Conservation (phyloP, 2,888 invertebrate species). For the Ormyrus pomaceus region DNA sequence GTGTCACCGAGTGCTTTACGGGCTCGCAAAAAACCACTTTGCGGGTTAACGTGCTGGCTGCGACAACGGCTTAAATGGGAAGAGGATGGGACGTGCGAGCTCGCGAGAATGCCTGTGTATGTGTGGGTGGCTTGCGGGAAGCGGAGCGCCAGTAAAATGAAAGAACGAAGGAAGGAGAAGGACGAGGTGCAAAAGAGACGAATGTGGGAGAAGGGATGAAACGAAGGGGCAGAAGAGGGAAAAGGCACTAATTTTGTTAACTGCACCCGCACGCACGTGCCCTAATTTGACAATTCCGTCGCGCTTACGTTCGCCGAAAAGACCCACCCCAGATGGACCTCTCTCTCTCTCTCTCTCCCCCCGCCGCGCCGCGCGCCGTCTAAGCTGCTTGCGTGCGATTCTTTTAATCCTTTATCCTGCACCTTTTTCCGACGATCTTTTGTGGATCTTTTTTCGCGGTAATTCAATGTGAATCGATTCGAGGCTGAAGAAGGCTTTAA, state of each 20-base stretch:
- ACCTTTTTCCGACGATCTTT: background rate
- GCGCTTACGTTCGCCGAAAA: conserved; percentile 52
- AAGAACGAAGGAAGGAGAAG: conserved; percentile 47
- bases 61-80: background rate
- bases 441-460: background rate
- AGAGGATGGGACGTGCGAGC: background rate
- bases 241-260: conserved; percentile 51
- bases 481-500: background rate
- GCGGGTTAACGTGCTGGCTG: conserved; percentile 32
- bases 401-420: conserved; percentile 30
- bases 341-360: background rate
- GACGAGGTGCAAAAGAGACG: conserved; percentile 53
- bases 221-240: conserved; percentile 13
- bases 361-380: background rate
- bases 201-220: conserved; percentile 22
- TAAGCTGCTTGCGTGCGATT: conserved; percentile 34
- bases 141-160: conserved; percentile 26
- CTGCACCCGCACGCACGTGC: conserved; percentile 30
- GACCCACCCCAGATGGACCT: conserved; percentile 10
- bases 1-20: conserved; percentile 34
- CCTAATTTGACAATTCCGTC: conserved; percentile 51
- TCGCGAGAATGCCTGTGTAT: background rate
- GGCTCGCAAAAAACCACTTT: conserved; percentile 51
- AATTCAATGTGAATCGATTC: conserved; percentile 23
- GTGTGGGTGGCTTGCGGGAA: background rate